Base-by-base conservation (phyloP, 2,888 invertebrate genomes). In the Bibio marci region DNA sequence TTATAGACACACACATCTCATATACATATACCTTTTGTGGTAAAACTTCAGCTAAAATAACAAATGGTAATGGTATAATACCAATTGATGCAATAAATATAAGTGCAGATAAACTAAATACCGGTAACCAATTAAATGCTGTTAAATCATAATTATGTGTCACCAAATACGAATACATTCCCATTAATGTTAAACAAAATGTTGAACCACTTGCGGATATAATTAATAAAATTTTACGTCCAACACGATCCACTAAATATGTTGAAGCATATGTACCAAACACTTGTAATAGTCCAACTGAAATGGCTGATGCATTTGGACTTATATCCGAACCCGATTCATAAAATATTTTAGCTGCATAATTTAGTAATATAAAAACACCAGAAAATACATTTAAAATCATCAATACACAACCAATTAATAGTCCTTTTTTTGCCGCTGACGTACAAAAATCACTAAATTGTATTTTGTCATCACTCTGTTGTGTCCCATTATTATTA, bases 41-140 rank as follows among this genome's bases (percentile, higher is more conserved):
- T 34, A 60, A 50, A 3, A 58, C 49, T 41, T 60, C 60, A 1
- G 57, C 53, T 2, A 59, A 37, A 3, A 59, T 46, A 0, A 59
- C 49, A 40, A 57, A 55, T 22, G 55, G 53, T 10, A 61, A 36
- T 0, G 58, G 50, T 7, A 55, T 46, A 0, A 61, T 42, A 7
- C 59, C 61, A 19, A 57, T 46, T 3, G 56, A 55, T 0, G 48
- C 54, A 8, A 54, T 25, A 35, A 58, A 56, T 8, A 55, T 49
- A 1, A 54, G 50, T 4, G 52, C 36, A 3, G 56, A 52, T 52
- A 61, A 52, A 5, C 56, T 41, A 6, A 52, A 38, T 22, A 57
- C 36, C 0, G 59, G 58, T 28, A 58, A 31, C 55, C 56, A 57
- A 12, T 48, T 47, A 3, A 49, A 47, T n/a, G 40, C 39, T 4